phyloP scores from a whole-genome alignment of 2,888 invertebrate species.

The Steinernema hermaphroditum region DNA sequence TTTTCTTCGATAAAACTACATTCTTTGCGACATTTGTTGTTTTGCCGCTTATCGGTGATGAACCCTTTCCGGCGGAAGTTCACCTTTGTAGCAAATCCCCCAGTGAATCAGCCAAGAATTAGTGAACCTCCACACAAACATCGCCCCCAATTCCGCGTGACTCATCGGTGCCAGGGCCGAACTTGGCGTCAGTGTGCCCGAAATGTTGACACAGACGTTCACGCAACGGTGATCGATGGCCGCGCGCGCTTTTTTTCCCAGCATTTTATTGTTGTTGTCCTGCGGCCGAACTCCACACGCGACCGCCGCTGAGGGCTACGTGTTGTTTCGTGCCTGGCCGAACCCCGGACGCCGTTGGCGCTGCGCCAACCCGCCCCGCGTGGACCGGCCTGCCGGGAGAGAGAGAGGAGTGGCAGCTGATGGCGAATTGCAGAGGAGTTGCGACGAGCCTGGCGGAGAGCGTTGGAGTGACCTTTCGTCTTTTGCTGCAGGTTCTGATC shows the following conservation, averaged over 20 bases:
- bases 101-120: not conserved
- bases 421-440: too few relatives aligned
- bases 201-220: slow-evolving; percentile 12
- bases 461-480: too few relatives aligned
- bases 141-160: not conserved
- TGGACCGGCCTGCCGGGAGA: not conserved
- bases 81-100: not conserved
- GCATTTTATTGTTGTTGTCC: slow-evolving; percentile 22
- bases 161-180: too few relatives aligned
- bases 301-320: not conserved
- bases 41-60: not conserved
- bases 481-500: too few relatives aligned
- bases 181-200: too few relatives aligned
- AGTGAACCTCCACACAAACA: not conserved
- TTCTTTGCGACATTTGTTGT: too few relatives aligned
- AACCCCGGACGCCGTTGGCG: not conserved
- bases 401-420: too few relatives aligned
- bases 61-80: slow-evolving; percentile 13
- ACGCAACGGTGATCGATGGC: slow-evolving; percentile 12
- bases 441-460: too few relatives aligned
- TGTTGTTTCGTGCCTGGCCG: slow-evolving; percentile 24
- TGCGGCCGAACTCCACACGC: too few relatives aligned
- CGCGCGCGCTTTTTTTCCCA: not conserved
- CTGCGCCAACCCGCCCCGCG: not conserved
- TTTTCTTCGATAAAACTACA: too few relatives aligned